Conservation (phyloP, 64 coral and sea anemone species). For the Acropora tenuis region DNA sequence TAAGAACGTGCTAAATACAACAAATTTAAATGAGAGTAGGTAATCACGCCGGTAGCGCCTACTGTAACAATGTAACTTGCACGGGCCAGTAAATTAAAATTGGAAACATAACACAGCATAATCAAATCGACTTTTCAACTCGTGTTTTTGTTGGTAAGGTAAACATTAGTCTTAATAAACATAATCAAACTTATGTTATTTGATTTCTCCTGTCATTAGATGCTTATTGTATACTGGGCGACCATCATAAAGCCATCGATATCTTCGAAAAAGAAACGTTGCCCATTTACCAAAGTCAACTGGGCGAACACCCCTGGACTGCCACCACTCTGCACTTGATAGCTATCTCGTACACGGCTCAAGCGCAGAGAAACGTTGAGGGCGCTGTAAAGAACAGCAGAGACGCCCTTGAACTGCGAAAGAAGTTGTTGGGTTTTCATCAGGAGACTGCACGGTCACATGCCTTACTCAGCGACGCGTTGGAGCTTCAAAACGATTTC, state of each 20-base stretch:
- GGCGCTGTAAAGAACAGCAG: constrained; percentile 8
- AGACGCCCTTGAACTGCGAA: constrained; percentile 3
- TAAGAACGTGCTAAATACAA: no score
- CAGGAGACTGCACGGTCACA: constrained; percentile 52
- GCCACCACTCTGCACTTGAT: constrained; percentile 34
- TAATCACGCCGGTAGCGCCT: not conserved
- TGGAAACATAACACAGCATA: no score
- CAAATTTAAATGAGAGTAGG: no score
- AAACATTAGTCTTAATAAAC: no score
- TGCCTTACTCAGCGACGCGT: constrained; percentile 5
- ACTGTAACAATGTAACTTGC: not conserved
- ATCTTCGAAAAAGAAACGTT: not conserved
- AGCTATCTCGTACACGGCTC: not conserved
- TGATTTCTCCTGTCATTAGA: not conserved
- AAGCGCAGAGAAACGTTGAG: not conserved
- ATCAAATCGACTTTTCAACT: no score
- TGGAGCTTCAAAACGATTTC: not conserved
- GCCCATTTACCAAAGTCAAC: constrained; percentile 26
- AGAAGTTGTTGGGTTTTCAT: constrained; percentile 47
- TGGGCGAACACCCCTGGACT: constrained; percentile 60
- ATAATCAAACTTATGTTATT: not conserved
- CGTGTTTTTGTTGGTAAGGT: no score
- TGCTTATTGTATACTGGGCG: not conserved
- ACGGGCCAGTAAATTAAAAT: no score
- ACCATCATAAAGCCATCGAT: not conserved